Base-by-base conservation (phyloP, 2,888 invertebrate genomes). In the Antheraea yamamai region DNA sequence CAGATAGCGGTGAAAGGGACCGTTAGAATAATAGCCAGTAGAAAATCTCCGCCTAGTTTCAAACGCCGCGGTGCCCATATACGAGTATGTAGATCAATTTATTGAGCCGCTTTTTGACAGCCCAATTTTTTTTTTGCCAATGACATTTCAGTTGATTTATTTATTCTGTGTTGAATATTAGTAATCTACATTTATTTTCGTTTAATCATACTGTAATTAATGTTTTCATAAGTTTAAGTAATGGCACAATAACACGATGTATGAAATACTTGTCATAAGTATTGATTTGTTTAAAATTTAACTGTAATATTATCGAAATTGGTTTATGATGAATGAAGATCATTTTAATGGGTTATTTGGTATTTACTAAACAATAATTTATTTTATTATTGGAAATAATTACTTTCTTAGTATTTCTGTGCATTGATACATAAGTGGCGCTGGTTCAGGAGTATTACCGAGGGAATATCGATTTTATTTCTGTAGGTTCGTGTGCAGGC, bases 1-100 rank as follows among this genome's bases (percentile, higher is more conserved):
- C 81, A 91, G 95, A 95, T 94, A 94, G 91, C 91, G 94, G 94
- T 94, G 94, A 95, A 94, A 94, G 94, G 93, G 83, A 91, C 94
- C 93, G 94, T 94, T 94, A 94, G 82, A 87, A 88, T 92, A 91
- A 93, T 92, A 88, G 92, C 90, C 90, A 82, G 88, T 90, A 87
- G 87, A 88, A 90, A 89, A 88, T 86, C 88, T 88, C 89, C 89
- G 87, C 84, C 89, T 89, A 88, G 87, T 89, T 88, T 85, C 79
- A 80, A 83, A 83, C 83, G 76, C 79, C 80, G 75, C 76, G 81
- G 82, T 85, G 83, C 82, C 83, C 85, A 87, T 85, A 83, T 85
- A 39, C 35, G 35, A 39, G 35, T 39, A 85, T 88, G 83, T 84
- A 83, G 83, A 87, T 83, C 87, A 87, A 88, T 87, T 87, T 87